Conservation (phyloP, 2,113 vertebrate species). For the Cyprinodon tularosa region DNA sequence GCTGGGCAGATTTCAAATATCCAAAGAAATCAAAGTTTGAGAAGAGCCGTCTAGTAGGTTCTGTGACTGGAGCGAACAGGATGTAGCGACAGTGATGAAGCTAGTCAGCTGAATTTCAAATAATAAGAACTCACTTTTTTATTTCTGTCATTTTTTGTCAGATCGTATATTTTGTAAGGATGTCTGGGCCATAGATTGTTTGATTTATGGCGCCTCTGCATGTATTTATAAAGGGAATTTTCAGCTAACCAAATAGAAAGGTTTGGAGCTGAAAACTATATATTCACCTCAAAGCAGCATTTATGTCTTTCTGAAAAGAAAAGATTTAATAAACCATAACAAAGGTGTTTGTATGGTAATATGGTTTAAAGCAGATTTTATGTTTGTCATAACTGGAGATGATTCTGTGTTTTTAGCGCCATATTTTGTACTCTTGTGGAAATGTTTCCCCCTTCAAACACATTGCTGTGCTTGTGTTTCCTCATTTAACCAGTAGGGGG, state of each 20-base stretch:
- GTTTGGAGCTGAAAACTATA: background rate
- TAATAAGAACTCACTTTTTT: slow-evolving; percentile 2
- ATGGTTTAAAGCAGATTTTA: background rate
- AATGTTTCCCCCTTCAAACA: background rate
- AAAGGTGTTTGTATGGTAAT: slow-evolving; percentile 6
- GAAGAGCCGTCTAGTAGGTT: background rate
- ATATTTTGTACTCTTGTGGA: background rate
- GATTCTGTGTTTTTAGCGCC: background rate
- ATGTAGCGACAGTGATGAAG: slow-evolving; percentile 23
- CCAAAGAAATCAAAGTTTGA: background rate
- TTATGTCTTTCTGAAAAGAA: background rate
- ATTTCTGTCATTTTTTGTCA: background rate
- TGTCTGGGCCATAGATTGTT: slow-evolving; percentile 20
- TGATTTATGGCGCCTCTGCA: slow-evolving; percentile 16
- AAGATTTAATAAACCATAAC: slow-evolving; percentile 1
- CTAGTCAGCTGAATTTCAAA: background rate
- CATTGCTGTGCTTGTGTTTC: background rate
- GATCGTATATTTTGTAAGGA: slow-evolving; percentile 24
- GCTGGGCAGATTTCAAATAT: background rate
- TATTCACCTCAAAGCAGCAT: slow-evolving; percentile 10
- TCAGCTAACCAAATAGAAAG: slow-evolving; percentile 53
- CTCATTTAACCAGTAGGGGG: slow-evolving; percentile 52
- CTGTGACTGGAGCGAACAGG: slow-evolving; percentile 17
- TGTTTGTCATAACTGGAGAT: background rate
- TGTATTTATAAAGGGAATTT: slow-evolving; percentile 73